Conservation (phyloP, 2,797 vertebrate genomes). For the Gymnoscopelus braueri region DNA sequence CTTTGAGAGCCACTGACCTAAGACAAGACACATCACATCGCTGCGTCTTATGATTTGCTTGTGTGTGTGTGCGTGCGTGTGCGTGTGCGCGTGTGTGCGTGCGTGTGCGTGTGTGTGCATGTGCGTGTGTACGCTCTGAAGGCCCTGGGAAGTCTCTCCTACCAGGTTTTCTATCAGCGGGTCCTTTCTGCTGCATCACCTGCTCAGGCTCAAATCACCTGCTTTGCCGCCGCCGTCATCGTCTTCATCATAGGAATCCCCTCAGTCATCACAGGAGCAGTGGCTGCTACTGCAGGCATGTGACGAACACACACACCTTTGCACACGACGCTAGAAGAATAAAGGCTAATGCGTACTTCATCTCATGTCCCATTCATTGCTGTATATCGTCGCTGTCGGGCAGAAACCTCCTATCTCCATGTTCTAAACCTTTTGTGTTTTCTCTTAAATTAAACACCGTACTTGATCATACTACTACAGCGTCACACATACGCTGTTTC, state of each 20-base stretch:
- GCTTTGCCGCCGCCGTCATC: conserved; percentile 63
- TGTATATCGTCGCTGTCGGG: too few species aligned
- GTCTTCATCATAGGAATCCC: conserved; percentile 69
- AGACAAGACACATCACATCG: too few species aligned
- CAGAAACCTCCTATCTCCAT: too few species aligned
- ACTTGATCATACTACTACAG: too few species aligned
- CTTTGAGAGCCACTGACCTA: too few species aligned
- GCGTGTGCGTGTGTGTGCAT: neutral
- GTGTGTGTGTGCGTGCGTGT: neutral
- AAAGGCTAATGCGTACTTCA: too few species aligned
- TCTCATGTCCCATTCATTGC: too few species aligned
- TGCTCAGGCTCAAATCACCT: conserved; percentile 64
- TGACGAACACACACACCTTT: conserved; percentile 4
- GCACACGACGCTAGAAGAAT: neutral
- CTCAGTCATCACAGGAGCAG: conserved; percentile 69
- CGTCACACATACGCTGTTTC: too few species aligned
- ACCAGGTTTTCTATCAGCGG: conserved; percentile 30
- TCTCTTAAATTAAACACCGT: too few species aligned
- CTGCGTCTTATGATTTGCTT: too few species aligned
- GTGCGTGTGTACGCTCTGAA: neutral
- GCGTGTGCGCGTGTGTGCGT: conserved; percentile 4
- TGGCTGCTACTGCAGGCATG: conserved; percentile 74
- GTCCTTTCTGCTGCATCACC: conserved; percentile 26
- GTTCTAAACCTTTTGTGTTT: too few species aligned
- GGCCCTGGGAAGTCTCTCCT: conserved; percentile 24